Conservation (phyloP, 2,888 invertebrate species). For the Zonitis immaculata region DNA sequence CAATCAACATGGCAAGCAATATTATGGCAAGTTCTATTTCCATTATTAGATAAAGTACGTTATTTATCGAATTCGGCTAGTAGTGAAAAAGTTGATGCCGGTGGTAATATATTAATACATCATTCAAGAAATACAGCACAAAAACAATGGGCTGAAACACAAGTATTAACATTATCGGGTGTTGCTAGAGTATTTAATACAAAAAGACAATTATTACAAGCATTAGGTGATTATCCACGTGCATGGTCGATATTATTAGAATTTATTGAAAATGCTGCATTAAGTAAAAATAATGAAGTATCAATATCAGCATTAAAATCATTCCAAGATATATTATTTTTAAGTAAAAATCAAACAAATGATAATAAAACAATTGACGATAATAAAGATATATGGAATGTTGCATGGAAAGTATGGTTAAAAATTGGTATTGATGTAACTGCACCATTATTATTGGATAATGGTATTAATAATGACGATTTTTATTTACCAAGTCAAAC, state of each 20-base stretch:
- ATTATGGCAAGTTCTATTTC: slow-evolving; percentile 93
- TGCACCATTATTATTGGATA: slow-evolving; percentile 51
- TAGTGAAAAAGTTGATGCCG: slow-evolving; percentile 80
- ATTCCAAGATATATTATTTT: slow-evolving; percentile 89
- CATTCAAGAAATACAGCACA: slow-evolving; percentile 97
- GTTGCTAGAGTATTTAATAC: slow-evolving; percentile 92
- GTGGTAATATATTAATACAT: slow-evolving; percentile 93
- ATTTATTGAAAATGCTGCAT: slow-evolving; percentile 89
- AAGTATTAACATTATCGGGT: slow-evolving; percentile 84
- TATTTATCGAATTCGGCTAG: slow-evolving; percentile 66
- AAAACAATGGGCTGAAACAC: slow-evolving; percentile 99
- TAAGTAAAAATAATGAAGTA: slow-evolving; percentile 91
- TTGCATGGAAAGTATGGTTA: slow-evolving; percentile 84
- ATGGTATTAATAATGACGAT: slow-evolving; percentile 49
- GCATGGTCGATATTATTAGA: slow-evolving; percentile 93
- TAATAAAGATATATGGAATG: slow-evolving; percentile 65
- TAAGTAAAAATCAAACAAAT: slow-evolving; percentile 52
- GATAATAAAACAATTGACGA: slow-evolving; percentile 49
- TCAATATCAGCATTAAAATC: slow-evolving; percentile 94
- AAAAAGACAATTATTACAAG: slow-evolving; percentile 76
- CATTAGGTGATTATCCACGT: slow-evolving; percentile 84
- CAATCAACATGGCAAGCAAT: slow-evolving; percentile 91
- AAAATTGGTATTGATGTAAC: slow-evolving; percentile 80
- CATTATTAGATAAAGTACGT: slow-evolving; percentile 88
- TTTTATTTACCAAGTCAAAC: slow-evolving; percentile 87